Conservation (phyloP, 2,888 invertebrate genomes). For the Thalpophila matura region DNA sequence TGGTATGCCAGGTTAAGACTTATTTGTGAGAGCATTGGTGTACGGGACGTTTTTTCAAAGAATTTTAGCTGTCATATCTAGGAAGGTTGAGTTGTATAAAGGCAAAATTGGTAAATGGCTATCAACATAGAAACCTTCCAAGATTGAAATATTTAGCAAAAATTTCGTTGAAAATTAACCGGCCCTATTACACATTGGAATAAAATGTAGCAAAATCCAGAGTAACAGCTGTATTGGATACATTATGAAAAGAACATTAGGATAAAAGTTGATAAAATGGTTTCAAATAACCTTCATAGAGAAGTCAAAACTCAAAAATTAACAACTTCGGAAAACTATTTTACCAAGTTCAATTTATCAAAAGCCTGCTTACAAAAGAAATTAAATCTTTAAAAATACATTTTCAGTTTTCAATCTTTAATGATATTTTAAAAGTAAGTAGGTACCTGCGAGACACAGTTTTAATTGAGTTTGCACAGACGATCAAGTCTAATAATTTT, state of each 20-base stretch:
- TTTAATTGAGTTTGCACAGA: slow-evolving; percentile 45
- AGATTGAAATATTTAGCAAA: background rate
- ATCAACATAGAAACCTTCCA: background rate
- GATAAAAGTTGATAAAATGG: background rate
- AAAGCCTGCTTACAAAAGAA: slow-evolving; percentile 3
- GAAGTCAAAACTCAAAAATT: slow-evolving; percentile 3
- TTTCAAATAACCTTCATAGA: background rate
- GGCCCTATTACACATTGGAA: background rate
- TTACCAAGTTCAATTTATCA: slow-evolving; percentile 14
- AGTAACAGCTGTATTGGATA: slow-evolving; percentile 13
- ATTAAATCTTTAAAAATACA: slow-evolving; percentile 8
- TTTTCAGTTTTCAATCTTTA: slow-evolving; percentile 14
- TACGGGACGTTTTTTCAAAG: slow-evolving; percentile 23
- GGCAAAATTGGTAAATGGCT: too few relatives aligned
- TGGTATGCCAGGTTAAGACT: slow-evolving; percentile 72
- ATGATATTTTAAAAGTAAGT: slow-evolving; percentile 26
- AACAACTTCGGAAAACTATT: too few relatives aligned
- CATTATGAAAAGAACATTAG: slow-evolving; percentile 14
- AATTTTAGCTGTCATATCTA: slow-evolving; percentile 4
- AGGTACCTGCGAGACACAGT: background rate
- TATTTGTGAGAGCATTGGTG: slow-evolving; percentile 40
- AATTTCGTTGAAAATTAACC: slow-evolving; percentile 14
- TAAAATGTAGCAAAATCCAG: background rate
- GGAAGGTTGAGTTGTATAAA: too few relatives aligned
- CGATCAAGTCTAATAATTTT: slow-evolving; percentile 10